A percentile compares a stretch with the other conserved stretches of the same genome.
phyloP scores from a whole-genome alignment of 2,113 vertebrate species.

The Regulus satrapa region DNA sequence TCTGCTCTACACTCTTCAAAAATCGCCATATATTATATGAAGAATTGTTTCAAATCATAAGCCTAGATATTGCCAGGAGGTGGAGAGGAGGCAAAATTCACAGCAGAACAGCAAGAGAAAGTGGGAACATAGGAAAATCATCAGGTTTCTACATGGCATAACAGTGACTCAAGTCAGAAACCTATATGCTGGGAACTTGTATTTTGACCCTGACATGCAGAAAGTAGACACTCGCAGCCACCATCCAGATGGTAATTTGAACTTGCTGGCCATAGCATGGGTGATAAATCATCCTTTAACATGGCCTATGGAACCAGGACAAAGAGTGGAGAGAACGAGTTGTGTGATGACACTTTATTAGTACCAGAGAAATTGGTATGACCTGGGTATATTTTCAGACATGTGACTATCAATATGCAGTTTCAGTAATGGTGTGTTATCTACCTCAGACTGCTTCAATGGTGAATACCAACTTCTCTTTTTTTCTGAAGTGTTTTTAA shows the following conservation, averaged over 20 bases:
- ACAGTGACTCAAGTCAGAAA: neutral
- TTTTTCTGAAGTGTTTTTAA: neutral
- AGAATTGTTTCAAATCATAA: neutral
- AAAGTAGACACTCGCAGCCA: neutral
- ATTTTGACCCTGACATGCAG: neutral
- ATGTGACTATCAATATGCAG: neutral
- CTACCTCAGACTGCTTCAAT: neutral
- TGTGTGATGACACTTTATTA: neutral
- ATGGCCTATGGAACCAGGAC: neutral
- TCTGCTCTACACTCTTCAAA: neutral
- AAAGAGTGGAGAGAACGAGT: neutral
- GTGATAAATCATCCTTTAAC: slow-evolving; percentile 9
- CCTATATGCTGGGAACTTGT: neutral
- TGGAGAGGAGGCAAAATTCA: neutral
- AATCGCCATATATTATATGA: neutral
- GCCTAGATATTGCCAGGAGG: neutral
- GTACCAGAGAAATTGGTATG: neutral
- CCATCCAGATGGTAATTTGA: neutral
- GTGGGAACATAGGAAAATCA: neutral
- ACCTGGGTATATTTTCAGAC: neutral
- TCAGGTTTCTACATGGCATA: neutral
- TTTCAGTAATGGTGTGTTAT: neutral
- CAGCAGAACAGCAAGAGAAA: neutral
- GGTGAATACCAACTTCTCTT: neutral
- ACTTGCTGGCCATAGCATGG: neutral